phyloP scores from a whole-genome alignment of 2,888 invertebrate genomes.

The Metallyticus violacea region DNA sequence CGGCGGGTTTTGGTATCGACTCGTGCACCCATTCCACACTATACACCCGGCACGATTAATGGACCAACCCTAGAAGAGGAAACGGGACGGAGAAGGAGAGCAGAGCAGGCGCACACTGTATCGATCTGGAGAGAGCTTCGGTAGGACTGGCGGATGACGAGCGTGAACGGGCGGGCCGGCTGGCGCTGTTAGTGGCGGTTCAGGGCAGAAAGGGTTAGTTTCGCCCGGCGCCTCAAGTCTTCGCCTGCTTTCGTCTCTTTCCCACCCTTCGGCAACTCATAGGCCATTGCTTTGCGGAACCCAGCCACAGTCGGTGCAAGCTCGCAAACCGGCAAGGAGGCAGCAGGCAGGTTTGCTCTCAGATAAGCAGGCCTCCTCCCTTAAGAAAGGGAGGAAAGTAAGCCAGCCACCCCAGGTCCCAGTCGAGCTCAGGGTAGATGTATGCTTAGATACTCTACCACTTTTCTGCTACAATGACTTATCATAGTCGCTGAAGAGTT shows the following conservation, averaged over 20 bases:
- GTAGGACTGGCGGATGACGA: background rate
- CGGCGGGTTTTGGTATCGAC: background rate
- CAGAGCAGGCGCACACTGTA: background rate
- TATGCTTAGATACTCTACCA: too few relatives aligned
- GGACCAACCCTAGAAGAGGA: constrained; percentile 3
- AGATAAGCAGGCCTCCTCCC: background rate
- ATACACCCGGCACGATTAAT: background rate
- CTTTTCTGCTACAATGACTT: background rate
- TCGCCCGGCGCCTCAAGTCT: background rate
- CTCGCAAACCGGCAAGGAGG: background rate
- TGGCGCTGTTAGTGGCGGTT: background rate
- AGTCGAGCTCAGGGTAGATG: background rate
- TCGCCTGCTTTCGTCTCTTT: background rate
- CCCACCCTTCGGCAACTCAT: background rate
- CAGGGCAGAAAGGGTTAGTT: background rate
- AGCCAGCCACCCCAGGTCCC: background rate
- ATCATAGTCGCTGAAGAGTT: background rate
- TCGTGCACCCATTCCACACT: background rate
- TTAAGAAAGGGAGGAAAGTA: background rate
- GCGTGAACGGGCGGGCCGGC: background rate
- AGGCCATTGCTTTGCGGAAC: background rate
- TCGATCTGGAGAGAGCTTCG: background rate
- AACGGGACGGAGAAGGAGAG: background rate
- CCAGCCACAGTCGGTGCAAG: background rate
- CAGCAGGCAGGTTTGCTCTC: background rate